Evolutionary conservation across 2,113 vertebrate genomes (phyloP), one percentile per base, ranked within the genome.

Genomic region (Argyrosomus japonicus): DNA sequence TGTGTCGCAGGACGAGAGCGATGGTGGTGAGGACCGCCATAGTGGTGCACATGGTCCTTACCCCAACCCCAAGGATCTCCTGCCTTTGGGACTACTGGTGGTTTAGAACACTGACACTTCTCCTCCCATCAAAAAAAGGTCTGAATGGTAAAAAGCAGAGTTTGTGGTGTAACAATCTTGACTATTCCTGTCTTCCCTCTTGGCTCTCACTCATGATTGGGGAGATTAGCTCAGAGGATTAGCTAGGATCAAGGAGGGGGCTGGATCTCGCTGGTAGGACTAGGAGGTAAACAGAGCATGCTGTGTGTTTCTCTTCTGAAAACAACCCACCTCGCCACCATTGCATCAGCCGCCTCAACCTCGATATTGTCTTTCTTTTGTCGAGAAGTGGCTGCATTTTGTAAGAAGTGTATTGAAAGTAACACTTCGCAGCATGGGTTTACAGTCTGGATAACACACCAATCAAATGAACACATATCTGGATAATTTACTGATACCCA

Each of bases 31-130:
- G 93, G 58, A 95, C 94, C 90, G 92, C 83, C 84, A 94, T 81
- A 0, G 95, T 95, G 68, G 95, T 95, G 65, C 95, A 95, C 95
- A 95, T 95, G 91, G 82, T 91, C 79, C 73, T 61, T 12, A 51
- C 48, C 32, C 82, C 71, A 17, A 51, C 48, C 32, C 82, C 71
- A 51, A 71, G 61, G 87, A 73, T 54, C 76, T 68, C 62, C 56
- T 40, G 67, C 79, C 56, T 73, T 15, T 64, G 68, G 70, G 81
- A 57, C 69, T 12, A 58, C 54, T 51, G 50, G 1, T n/a, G 56
- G 13, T 75, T 81, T 62, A 88, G 27, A 83, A 60, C 68, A 18
- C 36, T 1, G 32, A 48, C 47, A 56, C 50, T 29, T 84, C 69
- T 69, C 54, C 61, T 81, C 68, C 89, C 88, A 92, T 91, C 60